Conservation (phyloP, 2,113 vertebrate genomes). For the Oryzias woworae region DNA sequence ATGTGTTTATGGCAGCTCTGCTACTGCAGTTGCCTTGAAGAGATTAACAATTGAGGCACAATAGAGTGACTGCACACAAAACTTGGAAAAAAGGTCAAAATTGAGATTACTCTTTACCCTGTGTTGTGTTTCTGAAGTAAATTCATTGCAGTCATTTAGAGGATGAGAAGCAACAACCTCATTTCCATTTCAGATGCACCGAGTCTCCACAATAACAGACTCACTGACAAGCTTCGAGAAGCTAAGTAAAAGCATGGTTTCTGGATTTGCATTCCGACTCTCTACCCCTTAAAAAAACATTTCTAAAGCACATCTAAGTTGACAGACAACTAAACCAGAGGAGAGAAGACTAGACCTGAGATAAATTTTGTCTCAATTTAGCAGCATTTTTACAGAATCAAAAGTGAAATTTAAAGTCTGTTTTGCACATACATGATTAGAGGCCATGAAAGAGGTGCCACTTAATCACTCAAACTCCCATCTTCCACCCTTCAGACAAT, state of each 20-base stretch:
- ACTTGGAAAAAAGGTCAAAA: conserved; percentile 1
- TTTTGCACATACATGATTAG: conserved; percentile 67
- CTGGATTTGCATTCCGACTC: conserved; percentile 58
- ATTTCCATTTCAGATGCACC: not conserved
- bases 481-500: conserved; percentile 52
- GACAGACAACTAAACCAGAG: conserved; percentile 43
- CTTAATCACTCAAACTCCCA: conserved; percentile 37
- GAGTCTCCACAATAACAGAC: conserved; percentile 6
- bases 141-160: conserved; percentile 6
- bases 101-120: not conserved
- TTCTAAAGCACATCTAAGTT: conserved; percentile 52
- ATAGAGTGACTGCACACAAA: conserved; percentile 23
- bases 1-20: conserved; percentile 58
- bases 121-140: not conserved
- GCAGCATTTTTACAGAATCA: conserved; percentile 44
- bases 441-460: conserved; percentile 43
- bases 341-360: conserved; percentile 21
- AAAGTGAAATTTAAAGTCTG: conserved; percentile 62
- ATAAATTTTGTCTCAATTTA: conserved; percentile 42
- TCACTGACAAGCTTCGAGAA: conserved; percentile 13
- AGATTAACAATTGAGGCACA: conserved; percentile 60
- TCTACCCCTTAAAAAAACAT: conserved; percentile 44
- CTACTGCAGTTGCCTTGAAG: conserved; percentile 49
- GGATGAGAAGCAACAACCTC: conserved; percentile 1
- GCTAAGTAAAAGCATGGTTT: conserved; percentile 35